Base-by-base conservation (phyloP, 2,888 invertebrate genomes). In the Eulithis prunata region DNA sequence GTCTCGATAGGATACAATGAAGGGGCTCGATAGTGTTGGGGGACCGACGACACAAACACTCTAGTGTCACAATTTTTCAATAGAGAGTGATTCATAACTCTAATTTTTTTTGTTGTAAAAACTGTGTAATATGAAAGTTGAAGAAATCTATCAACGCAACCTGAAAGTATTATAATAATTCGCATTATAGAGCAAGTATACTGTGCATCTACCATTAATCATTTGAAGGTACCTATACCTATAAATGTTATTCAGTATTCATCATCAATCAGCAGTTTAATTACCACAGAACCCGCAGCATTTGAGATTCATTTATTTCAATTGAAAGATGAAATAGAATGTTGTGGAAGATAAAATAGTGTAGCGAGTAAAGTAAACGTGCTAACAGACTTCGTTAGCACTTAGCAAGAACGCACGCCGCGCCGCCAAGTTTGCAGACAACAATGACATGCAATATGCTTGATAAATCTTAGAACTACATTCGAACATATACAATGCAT, bases 1-100 rank as follows among this genome's bases (percentile, higher is more conserved):
- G 70, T 71, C 72, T 75, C 73, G 71, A 80, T 76, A 75, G 71
- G 59, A 73, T 74, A 79, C 78, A 78, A 78, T 75, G 68, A 72
- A 71, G 75, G 72, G 71, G 61, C 59, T 53, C 54, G 60, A 69
- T 67, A 68, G 61, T 63, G 62, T 55, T 64, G 66, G 71, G 76
- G 72, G 72, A 74, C 71, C 64, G 60, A 64, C 49, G 61, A 21
- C 14, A 56, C 55, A 54, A 57, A 21, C 21, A 21, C 6, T 41
- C 8, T 10, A 8, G 5, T 32, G 6, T 32, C 32, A 32, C 32
- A 1, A 5, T 32, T 32, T 32, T 32, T 4, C 3, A 3, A 32
- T 32, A 32, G 32, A 4, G 32, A 3, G 32, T 0, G 32, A 32
- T 32, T 32, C 32, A 32, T 32, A 32, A 32, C 32, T 32, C 32